phyloP scores from a whole-genome alignment of 2,888 invertebrate species.

The Dermolepida albohirtum region DNA sequence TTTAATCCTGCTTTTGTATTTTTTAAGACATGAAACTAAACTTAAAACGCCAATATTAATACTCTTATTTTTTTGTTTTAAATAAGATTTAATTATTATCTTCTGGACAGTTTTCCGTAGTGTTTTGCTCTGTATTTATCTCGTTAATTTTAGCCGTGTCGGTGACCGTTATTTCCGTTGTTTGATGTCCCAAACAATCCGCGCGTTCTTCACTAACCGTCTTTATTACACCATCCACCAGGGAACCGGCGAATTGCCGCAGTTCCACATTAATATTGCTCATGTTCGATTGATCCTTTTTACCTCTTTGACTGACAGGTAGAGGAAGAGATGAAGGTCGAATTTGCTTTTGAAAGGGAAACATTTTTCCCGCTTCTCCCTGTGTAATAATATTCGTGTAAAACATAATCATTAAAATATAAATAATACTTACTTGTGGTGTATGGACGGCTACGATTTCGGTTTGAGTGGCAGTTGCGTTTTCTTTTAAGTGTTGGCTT shows the following conservation, averaged over 20 bases:
- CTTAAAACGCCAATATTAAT: too few relatives aligned
- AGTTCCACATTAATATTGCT: constrained; percentile 54
- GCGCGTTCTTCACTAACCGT: constrained; percentile 59
- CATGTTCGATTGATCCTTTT: constrained; percentile 51
- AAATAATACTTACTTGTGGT: constrained; percentile 70
- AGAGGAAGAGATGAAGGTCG: constrained; percentile 64
- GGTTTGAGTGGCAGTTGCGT: constrained; percentile 79
- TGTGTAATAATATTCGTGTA: constrained; percentile 43
- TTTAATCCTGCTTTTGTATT: too few relatives aligned
- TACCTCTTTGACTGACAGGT: constrained; percentile 59
- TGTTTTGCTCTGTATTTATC: constrained; percentile 15
- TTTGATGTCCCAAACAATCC: constrained; percentile 47
- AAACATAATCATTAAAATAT: background rate
- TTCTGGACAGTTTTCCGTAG: background rate
- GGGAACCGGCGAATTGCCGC: constrained; percentile 62
- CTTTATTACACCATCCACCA: constrained; percentile 64
- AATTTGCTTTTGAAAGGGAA: constrained; percentile 64
- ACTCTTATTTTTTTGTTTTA: too few relatives aligned
- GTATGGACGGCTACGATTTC: constrained; percentile 84
- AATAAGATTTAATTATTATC: constrained; percentile 14
- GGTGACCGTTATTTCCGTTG: constrained; percentile 56
- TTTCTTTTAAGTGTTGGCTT: constrained; percentile 58
- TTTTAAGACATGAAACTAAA: too few relatives aligned
- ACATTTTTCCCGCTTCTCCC: constrained; percentile 62
- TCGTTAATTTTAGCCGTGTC: constrained; percentile 49